Percentiles rank a stretch among this genome's conserved stretches.
Conservation (phyloP, 2,113 vertebrate species). For the Monopterus albus region DNA sequence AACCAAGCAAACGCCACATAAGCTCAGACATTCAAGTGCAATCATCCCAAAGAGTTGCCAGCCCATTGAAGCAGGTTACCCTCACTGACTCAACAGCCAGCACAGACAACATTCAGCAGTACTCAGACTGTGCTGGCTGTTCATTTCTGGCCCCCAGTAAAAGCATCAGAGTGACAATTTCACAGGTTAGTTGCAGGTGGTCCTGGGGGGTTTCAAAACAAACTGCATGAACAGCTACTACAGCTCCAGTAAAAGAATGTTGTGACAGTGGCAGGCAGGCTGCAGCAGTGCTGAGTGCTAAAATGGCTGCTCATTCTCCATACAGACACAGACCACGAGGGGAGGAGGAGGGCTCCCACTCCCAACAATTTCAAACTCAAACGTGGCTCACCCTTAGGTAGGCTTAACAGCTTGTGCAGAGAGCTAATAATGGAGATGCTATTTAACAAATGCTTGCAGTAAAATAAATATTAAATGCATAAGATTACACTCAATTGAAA, state of each 20-base stretch:
- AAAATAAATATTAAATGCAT: not conserved
- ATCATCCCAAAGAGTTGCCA: not conserved
- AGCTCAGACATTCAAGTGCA: not conserved
- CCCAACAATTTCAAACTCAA: slow-evolving; percentile 33
- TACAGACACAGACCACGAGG: slow-evolving; percentile 52
- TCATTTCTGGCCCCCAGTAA: not conserved
- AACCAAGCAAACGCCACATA: slow-evolving; percentile 1
- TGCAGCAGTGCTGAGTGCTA: slow-evolving; percentile 64
- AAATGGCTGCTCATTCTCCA: slow-evolving; percentile 72
- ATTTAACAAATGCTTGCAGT: not conserved
- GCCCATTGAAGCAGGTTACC: slow-evolving; percentile 1
- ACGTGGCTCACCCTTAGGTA: slow-evolving; percentile 43
- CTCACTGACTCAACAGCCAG: not conserved
- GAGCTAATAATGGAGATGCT: not conserved
- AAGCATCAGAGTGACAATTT: slow-evolving; percentile 25
- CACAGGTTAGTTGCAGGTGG: slow-evolving; percentile 37
- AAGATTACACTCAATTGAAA: not conserved
- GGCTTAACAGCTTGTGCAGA: not conserved
- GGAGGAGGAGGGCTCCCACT: slow-evolving; percentile 46
- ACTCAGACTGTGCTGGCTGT: not conserved
- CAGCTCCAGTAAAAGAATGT: slow-evolving; percentile 47
- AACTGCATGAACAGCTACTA: slow-evolving; percentile 30
- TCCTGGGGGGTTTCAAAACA: slow-evolving; percentile 38
- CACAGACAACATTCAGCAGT: not conserved
- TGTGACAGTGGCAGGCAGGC: slow-evolving; percentile 55